A percentile compares a stretch with the other conserved stretches of the same genome.
Evolutionary conservation across 2,113 vertebrate species (phyloP).

Genomic region (Athene noctua): DNA sequence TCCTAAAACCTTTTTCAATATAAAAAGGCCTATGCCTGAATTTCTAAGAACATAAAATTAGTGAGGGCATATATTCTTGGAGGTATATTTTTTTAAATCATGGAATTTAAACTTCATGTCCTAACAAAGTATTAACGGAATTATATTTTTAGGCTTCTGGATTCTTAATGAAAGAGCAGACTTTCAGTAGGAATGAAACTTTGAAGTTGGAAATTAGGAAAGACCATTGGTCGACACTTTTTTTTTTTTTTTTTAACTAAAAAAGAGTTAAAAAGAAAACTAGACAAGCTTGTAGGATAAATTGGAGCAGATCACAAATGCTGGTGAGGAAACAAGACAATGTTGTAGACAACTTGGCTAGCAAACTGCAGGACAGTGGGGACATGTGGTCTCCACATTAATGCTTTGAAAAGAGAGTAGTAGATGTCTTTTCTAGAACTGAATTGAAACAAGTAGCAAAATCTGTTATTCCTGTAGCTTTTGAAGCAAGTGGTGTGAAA

Average conservation of each 20-base stretch:
- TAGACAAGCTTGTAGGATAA: neutral
- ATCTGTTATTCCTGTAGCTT: neutral
- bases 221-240: neutral
- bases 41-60: neutral
- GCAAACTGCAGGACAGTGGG: neutral
- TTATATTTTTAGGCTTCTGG: neutral
- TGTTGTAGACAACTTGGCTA: neutral
- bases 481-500: neutral
- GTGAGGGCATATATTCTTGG: neutral
- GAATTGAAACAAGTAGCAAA: neutral
- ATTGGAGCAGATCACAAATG: neutral
- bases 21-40: neutral
- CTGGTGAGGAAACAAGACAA: neutral
- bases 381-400: fast-evolving
- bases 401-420: neutral
- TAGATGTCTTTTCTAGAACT: neutral
- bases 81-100: neutral
- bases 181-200: neutral
- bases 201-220: neutral
- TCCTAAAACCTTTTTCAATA: neutral
- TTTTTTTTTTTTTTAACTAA: neutral
- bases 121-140: neutral
- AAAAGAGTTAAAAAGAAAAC: too few species aligned
- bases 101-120: neutral
- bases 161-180: neutral